Conservation (phyloP, 2,797 vertebrate species). For the Melanotaenia parkinsoni region DNA sequence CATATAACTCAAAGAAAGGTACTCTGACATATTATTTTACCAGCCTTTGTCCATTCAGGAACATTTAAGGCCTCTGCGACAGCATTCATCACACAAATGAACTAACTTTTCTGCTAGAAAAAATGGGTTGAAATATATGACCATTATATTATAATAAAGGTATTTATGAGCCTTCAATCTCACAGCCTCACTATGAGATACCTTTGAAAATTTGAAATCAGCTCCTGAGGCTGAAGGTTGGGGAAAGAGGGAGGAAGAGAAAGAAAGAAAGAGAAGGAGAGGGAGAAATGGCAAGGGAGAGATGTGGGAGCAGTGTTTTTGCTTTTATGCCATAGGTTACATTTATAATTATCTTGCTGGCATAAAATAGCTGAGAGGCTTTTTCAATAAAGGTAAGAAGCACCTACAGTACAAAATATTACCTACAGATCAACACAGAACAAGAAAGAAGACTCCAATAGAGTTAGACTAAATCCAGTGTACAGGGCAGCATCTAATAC, state of each 20-base stretch:
- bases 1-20: conserved; percentile 43
- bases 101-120: conserved; percentile 75
- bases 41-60: conserved; percentile 62
- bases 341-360: conserved; percentile 82
- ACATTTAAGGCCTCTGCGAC: conserved; percentile 63
- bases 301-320: conserved; percentile 80
- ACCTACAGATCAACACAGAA: conserved; percentile 74
- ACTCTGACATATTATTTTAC: conserved; percentile 57
- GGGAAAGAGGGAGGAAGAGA: conserved; percentile 34
- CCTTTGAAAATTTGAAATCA: conserved; percentile 82
- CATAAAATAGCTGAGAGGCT: conserved; percentile 75
- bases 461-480: conserved; percentile 38
- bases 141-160: conserved; percentile 84
- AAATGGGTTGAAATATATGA: conserved; percentile 77
- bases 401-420: conserved; percentile 71
- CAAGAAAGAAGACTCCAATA: conserved; percentile 48
- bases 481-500: conserved; percentile 52
- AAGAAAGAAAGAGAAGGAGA: conserved; percentile 36
- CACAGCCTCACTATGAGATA: conserved; percentile 75
- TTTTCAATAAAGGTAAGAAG: conserved; percentile 81
- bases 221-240: conserved; percentile 69
- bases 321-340: conserved; percentile 79
- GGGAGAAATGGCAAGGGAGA: conserved; percentile 70
- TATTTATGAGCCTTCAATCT: conserved; percentile 84
- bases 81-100: conserved; percentile 78